Percentiles rank a stretch among this genome's conserved stretches.
Conservation (phyloP, 2,888 invertebrate species). For the Globia sparganii region DNA sequence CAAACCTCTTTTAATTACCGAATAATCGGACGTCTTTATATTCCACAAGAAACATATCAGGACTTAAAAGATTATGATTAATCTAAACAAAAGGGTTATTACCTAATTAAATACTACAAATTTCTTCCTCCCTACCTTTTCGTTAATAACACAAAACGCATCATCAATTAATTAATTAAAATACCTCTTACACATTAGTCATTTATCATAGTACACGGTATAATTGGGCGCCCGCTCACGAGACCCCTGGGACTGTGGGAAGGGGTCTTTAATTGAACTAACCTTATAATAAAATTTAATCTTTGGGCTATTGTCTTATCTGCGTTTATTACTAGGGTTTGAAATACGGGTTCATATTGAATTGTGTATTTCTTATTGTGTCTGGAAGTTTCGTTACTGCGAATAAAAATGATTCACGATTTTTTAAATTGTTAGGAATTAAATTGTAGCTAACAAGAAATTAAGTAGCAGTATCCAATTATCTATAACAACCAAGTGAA, state of each 20-base stretch:
- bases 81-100: constrained; percentile 20
- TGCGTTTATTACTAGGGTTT: constrained; percentile 66
- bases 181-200: constrained; percentile 55
- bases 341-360: constrained; percentile 52
- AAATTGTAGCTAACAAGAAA: not conserved
- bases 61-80: constrained; percentile 19
- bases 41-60: not conserved
- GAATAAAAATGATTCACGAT: not conserved
- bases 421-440: not conserved
- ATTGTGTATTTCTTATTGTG: constrained; percentile 28
- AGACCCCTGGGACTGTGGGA: constrained; percentile 58
- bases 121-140: not conserved
- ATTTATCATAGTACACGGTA: constrained; percentile 62
- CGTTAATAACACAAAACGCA: constrained; percentile 42
- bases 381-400: not conserved
- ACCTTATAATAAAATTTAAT: constrained; percentile 72
- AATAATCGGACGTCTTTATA: not conserved
- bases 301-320: constrained; percentile 63
- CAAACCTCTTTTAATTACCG: constrained; percentile 4
- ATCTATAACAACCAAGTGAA: not conserved
- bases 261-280: constrained; percentile 64
- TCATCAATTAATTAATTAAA: constrained; percentile 69
- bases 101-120: not conserved
- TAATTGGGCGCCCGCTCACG: constrained; percentile 64
- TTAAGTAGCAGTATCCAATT: not conserved